phyloP scores from a whole-genome alignment of 2,888 invertebrate species.

The Emmelina monodactyla region DNA sequence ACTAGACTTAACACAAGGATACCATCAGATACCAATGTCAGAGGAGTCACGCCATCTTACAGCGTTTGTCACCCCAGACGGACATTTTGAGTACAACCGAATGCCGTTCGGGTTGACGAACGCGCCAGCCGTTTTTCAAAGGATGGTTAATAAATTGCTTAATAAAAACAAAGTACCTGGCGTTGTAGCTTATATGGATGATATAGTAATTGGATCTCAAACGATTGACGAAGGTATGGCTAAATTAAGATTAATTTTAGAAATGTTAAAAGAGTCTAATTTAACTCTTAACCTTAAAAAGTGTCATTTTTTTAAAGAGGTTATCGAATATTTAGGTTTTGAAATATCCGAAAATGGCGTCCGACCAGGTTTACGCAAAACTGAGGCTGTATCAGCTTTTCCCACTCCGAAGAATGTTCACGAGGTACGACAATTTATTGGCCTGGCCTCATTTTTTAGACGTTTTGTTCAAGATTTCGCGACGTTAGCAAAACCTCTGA shows the following conservation, averaged over 20 bases:
- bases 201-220: constrained; percentile 8
- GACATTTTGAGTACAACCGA: no score
- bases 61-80: no score
- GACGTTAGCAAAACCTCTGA: background rate
- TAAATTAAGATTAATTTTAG: background rate
- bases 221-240: constrained; percentile 4
- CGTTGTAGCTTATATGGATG: constrained; percentile 10
- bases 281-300: constrained; percentile 7
- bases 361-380: background rate
- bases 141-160: no score
- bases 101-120: no score
- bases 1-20: constrained; percentile 1
- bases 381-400: background rate
- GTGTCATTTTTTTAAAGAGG: constrained; percentile 8
- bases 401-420: background rate
- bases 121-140: no score
- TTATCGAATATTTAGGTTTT: background rate
- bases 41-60: constrained; percentile 2
- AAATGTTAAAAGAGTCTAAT: constrained; percentile 1
- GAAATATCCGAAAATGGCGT: background rate
- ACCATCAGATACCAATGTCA: background rate
- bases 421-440: background rate
- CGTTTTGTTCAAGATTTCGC: background rate
- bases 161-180: constrained; percentile 3
- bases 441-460: background rate